phyloP scores from a whole-genome alignment of 2,888 invertebrate species.

The Clostera curtula region DNA sequence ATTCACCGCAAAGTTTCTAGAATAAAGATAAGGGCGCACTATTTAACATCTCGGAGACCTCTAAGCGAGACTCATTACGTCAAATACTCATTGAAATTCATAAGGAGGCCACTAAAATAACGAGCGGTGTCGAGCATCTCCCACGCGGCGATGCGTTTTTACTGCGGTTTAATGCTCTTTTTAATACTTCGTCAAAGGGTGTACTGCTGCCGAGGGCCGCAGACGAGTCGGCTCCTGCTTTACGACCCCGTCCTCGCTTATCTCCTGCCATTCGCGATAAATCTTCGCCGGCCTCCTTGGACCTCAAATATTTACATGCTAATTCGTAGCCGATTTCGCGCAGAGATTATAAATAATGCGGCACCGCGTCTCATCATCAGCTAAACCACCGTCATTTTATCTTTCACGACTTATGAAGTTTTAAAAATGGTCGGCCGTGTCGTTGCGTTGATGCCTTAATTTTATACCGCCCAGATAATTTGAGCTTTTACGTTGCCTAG shows the following conservation, averaged over 20 bases:
- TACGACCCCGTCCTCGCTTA: conserved; percentile 67
- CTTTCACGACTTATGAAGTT: conserved; percentile 63
- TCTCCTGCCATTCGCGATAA: conserved; percentile 64
- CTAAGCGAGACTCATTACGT: conserved; percentile 42
- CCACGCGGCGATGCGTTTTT: conserved; percentile 67
- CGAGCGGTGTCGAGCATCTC: conserved; percentile 41
- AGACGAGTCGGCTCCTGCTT: conserved; percentile 51
- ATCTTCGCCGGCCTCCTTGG: conserved; percentile 66
- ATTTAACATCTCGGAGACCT: conserved; percentile 36
- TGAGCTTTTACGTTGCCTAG: conserved; percentile 47
- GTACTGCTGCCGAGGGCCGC: conserved; percentile 36
- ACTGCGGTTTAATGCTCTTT: conserved; percentile 73
- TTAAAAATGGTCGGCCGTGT: conserved; percentile 49
- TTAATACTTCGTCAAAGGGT: conserved; percentile 73
- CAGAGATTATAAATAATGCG: conserved; percentile 73
- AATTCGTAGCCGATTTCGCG: conserved; percentile 70
- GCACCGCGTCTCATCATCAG: conserved; percentile 54
- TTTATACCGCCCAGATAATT: conserved; percentile 56
- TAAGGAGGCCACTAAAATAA: conserved; percentile 65
- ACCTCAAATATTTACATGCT: conserved; percentile 75
- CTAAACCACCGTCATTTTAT: conserved; percentile 53
- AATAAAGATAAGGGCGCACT: conserved; percentile 27
- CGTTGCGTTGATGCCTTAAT: conserved; percentile 52
- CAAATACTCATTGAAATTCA: conserved; percentile 70
- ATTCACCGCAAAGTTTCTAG: conserved; percentile 13